Percentiles rank a stretch among this genome's conserved stretches.
Conservation (phyloP, 2,888 invertebrate species). For the Desoria tigrina region DNA sequence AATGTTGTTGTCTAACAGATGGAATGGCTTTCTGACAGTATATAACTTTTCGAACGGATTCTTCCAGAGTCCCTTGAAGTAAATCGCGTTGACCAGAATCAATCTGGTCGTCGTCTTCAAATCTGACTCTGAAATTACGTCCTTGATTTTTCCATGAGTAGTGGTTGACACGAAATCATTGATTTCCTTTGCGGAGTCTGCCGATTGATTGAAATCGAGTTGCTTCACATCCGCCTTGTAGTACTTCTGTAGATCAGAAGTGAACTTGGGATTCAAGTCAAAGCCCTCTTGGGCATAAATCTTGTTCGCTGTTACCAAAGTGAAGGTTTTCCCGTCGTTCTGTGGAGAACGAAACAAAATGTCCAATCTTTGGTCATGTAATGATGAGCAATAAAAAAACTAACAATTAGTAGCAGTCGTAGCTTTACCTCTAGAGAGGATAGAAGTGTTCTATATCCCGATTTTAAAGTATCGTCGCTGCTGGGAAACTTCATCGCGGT, state of each 20-base stretch:
- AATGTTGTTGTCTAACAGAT: constrained; percentile 34
- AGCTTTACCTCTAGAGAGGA: constrained; percentile 21
- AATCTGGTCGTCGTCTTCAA: constrained; percentile 53
- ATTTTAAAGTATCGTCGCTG: constrained; percentile 35
- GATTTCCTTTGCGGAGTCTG: constrained; percentile 53
- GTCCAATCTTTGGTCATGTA: background rate
- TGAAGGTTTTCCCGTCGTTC: constrained; percentile 45
- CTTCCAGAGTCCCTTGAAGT: constrained; percentile 57
- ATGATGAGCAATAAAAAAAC: background rate
- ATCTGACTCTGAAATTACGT: constrained; percentile 57
- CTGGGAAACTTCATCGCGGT: constrained; percentile 34
- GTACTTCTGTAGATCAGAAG: constrained; percentile 46
- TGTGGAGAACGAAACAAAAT: constrained; percentile 3
- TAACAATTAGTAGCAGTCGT: no score
- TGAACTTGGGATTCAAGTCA: constrained; percentile 40
- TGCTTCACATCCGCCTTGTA: constrained; percentile 51
- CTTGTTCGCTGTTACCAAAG: constrained; percentile 55
- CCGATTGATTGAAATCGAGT: constrained; percentile 54
- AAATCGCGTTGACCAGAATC: constrained; percentile 56
- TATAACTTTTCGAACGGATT: constrained; percentile 41
- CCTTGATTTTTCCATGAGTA: constrained; percentile 59
- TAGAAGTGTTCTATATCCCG: constrained; percentile 39
- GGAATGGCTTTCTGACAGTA: constrained; percentile 56
- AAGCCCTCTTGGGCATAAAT: constrained; percentile 54
- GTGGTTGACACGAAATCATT: no score